phyloP scores from a whole-genome alignment of 2,113 vertebrate genomes.

The Erythrolamprus reginae region DNA sequence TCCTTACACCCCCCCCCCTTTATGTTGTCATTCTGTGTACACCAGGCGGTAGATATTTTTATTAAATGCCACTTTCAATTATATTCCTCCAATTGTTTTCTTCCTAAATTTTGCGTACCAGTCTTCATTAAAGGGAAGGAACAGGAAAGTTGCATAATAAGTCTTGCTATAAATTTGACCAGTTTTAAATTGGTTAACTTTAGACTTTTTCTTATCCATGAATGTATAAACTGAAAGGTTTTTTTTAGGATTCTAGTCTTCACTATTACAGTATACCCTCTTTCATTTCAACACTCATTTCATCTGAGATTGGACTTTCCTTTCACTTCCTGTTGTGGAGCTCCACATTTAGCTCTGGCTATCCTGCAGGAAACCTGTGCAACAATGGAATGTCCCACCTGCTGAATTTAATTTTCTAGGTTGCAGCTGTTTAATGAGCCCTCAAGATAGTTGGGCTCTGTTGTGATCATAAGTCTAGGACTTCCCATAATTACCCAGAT shows the following conservation, averaged over 20 bases:
- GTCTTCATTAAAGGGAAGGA: conserved; percentile 35
- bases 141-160: conserved; percentile 12
- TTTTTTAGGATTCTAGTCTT: conserved; percentile 55
- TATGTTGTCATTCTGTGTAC: conserved; percentile 42
- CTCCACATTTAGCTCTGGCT: background rate
- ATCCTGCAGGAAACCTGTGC: background rate
- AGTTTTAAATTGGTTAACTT: conserved; percentile 32
- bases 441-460: background rate
- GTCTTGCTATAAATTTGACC: conserved; percentile 9
- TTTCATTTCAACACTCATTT: conserved; percentile 42
- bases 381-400: background rate
- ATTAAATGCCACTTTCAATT: conserved; percentile 20
- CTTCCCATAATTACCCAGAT: background rate
- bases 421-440: background rate
- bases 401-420: conserved; percentile 3
- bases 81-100: conserved; percentile 37
- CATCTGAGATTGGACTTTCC: conserved; percentile 34
- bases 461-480: background rate
- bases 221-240: conserved; percentile 59
- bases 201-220: conserved; percentile 47
- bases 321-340: conserved; percentile 29
- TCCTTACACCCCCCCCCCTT: background rate
- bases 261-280: conserved; percentile 44
- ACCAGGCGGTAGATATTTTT: conserved; percentile 38
- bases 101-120: conserved; percentile 1